Evolutionary conservation across 2,113 vertebrate genomes (phyloP), one percentile per base, ranked within the genome.

Genomic region (Zosterops lateralis): DNA sequence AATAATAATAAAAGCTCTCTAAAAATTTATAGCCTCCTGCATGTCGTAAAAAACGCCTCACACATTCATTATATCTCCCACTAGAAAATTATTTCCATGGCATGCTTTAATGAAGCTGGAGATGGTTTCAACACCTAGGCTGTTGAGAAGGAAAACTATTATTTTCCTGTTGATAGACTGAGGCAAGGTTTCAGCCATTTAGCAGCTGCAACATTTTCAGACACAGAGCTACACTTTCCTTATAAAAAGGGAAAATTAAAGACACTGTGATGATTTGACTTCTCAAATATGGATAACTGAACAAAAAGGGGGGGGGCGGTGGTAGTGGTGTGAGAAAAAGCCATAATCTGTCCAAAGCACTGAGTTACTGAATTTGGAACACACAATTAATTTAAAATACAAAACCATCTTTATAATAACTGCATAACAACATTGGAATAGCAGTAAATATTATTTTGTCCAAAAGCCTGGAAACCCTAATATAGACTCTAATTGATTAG

Each of bases 1-100:
- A 96, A 95, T 51, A 88, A 74, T 79, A 85, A 92, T 73, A 91
- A 90, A 95, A 74, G 40, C 34, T 15, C 45, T 54, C 84, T 67
- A 56, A 85, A 70, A 89, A 93, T 90, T 81, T 87, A 53, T 18
- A 47, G 84, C 53, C 77, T 92, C 91, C 90, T 54, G 82, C 38
- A 25, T 45, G 48, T 29, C 62, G 8, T 73, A 78, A 80, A 96
- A 96, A 87, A 84, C 7, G 11, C 13, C 29, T 66, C 47, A 5
- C 56, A 72, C 65, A 62, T 86, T 89, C 75, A 68, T 92, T 94
- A 28, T 48, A 42, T 84, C 31, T 93, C 67, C 64, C 36, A 14
- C 60, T 64, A 86, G 87, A 95, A 95, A 93, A 74, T 77, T 36
- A 87, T 76, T 93, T 88, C 82, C 32, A 18, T 0, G 0, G 70